Percentiles rank a stretch among this genome's conserved stretches.
phyloP scores from a whole-genome alignment of 2,888 invertebrate genomes.

The Ormyrus pomaceus region DNA sequence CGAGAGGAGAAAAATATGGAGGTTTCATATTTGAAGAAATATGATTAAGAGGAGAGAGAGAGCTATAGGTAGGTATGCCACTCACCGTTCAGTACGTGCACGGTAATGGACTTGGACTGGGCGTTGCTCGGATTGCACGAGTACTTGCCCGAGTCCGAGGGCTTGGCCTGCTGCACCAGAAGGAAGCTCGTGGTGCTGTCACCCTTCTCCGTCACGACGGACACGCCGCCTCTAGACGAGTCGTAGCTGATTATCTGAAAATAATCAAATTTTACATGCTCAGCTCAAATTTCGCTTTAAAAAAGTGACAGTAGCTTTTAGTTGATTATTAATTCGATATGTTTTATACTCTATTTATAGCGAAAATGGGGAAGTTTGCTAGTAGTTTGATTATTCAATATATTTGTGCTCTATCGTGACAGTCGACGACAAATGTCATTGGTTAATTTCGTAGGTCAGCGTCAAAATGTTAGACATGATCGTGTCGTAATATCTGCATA shows the following conservation, averaged over 20 bases:
- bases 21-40: neutral
- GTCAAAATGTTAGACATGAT: too few species aligned
- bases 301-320: too few species aligned
- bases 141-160: slow-evolving; percentile 92
- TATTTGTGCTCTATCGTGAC: too few species aligned
- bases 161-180: slow-evolving; percentile 90
- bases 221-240: slow-evolving; percentile 92
- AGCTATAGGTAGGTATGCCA: slow-evolving; percentile 31
- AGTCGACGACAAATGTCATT: too few species aligned
- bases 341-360: too few species aligned
- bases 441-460: too few species aligned
- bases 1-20: neutral
- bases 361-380: too few species aligned
- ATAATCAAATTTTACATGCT: neutral
- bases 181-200: slow-evolving; percentile 93
- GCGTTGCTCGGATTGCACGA: slow-evolving; percentile 97
- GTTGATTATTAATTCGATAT: too few species aligned
- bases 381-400: too few species aligned
- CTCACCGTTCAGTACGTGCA: slow-evolving; percentile 96
- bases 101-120: slow-evolving; percentile 91
- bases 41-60: neutral
- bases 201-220: slow-evolving; percentile 93
- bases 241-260: slow-evolving; percentile 95
- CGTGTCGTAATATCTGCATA: too few species aligned
- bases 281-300: too few species aligned